Conservation (phyloP, 2,113 vertebrate species). For the Dasyornis broadbenti region DNA sequence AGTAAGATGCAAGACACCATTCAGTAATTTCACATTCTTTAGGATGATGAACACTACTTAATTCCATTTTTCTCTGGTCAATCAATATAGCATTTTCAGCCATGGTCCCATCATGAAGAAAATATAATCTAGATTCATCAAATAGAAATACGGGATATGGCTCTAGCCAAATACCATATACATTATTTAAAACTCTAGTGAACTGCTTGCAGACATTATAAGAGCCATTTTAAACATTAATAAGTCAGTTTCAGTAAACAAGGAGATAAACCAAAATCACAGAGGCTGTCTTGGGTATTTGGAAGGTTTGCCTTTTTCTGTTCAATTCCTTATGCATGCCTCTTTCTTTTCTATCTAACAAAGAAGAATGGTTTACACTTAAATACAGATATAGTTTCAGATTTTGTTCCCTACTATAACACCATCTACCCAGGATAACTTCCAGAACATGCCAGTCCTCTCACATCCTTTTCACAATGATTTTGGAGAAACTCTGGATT, state of each 20-base stretch:
- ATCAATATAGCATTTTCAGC: not conserved
- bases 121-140: not conserved
- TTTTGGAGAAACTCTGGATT: not conserved
- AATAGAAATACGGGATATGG: not conserved
- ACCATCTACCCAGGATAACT: not conserved
- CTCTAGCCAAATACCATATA: not conserved
- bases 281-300: not conserved
- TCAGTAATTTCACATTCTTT: not conserved
- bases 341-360: not conserved
- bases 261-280: not conserved
- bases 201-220: not conserved
- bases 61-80: not conserved
- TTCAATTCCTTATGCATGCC: not conserved
- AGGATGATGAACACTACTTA: not conserved
- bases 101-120: not conserved
- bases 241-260: constrained; percentile 30
- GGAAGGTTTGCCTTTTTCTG: not conserved
- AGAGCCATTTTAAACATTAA: constrained; percentile 15
- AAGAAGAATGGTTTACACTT: not conserved
- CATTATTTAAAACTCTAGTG: constrained; percentile 42
- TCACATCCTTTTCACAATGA: not conserved
- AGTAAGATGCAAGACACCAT: not conserved
- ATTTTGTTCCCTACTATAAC: not conserved
- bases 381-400: not conserved
- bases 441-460: not conserved